These are phyloP conservation scores for Adoxophyes honmai DNA, from an alignment of 1,140 invertebrate genomes.

Conservation along the genomic window DNA sequence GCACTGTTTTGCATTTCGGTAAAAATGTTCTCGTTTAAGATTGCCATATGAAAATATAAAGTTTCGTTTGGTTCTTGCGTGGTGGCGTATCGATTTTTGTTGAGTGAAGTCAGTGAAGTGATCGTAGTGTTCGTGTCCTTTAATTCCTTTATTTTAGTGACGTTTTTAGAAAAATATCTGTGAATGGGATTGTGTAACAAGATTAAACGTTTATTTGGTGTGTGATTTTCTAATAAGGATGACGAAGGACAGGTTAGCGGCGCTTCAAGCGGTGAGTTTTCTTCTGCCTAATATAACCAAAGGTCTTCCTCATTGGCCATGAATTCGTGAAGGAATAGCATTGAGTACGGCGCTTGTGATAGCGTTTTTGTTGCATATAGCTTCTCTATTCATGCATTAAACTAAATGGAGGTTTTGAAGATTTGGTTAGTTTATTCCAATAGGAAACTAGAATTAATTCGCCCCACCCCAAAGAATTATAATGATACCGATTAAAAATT, in stretches of 20 bases:
- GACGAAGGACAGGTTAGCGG: constrained; percentile 99
- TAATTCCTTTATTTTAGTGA: constrained; percentile 87
- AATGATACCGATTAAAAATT: not conserved
- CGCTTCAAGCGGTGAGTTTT: constrained; percentile 92
- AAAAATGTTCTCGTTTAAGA: constrained; percentile 73
- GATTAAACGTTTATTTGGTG: constrained; percentile 79
- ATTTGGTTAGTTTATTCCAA: constrained; percentile 10
- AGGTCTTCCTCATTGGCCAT: constrained; percentile 57
- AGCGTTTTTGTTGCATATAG: constrained; percentile 9
- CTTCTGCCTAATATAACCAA: constrained; percentile 57
- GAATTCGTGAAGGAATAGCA: constrained; percentile 56
- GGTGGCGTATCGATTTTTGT: constrained; percentile 83
- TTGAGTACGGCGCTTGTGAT: constrained; percentile 22
- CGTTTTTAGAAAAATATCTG: constrained; percentile 83
- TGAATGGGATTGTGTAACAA: constrained; percentile 87
- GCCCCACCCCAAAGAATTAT: constrained; percentile 59
- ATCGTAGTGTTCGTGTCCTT: constrained; percentile 85
- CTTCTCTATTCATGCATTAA: not conserved
- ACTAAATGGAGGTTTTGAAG: not conserved
- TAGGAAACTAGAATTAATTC: constrained; percentile 41
- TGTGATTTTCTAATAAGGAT: constrained; percentile 85
- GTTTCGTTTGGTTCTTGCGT: constrained; percentile 79
- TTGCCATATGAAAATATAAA: constrained; percentile 74
- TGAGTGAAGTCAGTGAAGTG: constrained; percentile 77
- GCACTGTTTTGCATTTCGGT: constrained; percentile 38